A percentile compares a stretch with the other conserved stretches of the same genome.
Conservation (phyloP, 2,888 invertebrate genomes). For the Galerucella nymphaeae region DNA sequence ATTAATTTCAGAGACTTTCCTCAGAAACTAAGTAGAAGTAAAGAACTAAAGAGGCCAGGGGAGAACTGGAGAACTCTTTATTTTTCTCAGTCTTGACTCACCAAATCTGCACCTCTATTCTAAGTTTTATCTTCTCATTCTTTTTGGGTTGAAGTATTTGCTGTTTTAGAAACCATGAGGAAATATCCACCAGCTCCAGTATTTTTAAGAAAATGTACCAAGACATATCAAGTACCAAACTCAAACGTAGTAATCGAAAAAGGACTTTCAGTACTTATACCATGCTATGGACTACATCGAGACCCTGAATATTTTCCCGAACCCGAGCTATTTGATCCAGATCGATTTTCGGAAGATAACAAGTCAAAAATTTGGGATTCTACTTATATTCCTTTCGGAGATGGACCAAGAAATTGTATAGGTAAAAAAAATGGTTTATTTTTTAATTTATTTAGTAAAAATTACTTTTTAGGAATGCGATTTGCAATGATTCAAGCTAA, state of each 20-base stretch:
- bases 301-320: slow-evolving; percentile 70
- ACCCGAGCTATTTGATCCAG: slow-evolving; percentile 70
- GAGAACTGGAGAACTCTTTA: too few species aligned
- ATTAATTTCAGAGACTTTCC: too few species aligned
- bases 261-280: slow-evolving; percentile 68
- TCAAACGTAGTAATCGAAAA: slow-evolving; percentile 66
- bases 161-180: slow-evolving; percentile 67
- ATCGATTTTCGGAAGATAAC: slow-evolving; percentile 68
- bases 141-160: not conserved
- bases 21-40: too few species aligned
- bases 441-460: too few species aligned
- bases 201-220: slow-evolving; percentile 67
- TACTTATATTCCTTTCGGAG: slow-evolving; percentile 69
- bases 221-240: slow-evolving; percentile 66
- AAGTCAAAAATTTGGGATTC: slow-evolving; percentile 64
- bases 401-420: slow-evolving; percentile 70
- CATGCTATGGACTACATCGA: slow-evolving; percentile 69
- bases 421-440: slow-evolving; percentile 58
- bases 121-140: too few species aligned
- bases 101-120: too few species aligned
- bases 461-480: slow-evolving; percentile 65
- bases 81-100: too few species aligned
- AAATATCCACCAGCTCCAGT: slow-evolving; percentile 71
- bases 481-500: slow-evolving; percentile 70
- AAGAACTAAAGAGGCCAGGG: too few species aligned